These are phyloP conservation scores for Phenganax subtilis DNA, from an alignment of 92 coral and sea anemone genomes.

Conservation along the genomic window DNA sequence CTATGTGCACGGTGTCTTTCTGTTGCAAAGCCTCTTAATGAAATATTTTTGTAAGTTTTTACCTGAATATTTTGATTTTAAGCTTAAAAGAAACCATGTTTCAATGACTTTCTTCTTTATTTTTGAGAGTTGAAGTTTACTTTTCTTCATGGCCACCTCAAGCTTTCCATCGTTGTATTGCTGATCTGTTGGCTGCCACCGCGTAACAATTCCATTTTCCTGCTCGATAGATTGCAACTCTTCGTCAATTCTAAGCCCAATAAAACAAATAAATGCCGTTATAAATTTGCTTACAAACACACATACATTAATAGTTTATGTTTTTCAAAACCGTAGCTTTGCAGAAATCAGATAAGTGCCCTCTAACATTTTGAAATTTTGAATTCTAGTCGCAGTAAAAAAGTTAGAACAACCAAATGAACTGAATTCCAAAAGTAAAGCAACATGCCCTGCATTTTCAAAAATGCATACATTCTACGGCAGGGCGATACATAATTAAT, in stretches of 20 bases:
- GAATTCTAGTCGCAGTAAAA: neutral
- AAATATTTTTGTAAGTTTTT: neutral
- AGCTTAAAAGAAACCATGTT: neutral
- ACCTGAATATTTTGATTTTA: conserved; percentile 4
- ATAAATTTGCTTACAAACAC: too few relatives aligned
- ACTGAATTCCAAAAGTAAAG: conserved; percentile 17
- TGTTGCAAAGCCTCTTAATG: neutral
- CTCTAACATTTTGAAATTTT: too few relatives aligned
- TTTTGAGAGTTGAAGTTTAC: conserved; percentile 10
- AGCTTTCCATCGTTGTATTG: neutral
- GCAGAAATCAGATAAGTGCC: too few relatives aligned
- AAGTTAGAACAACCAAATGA: conserved; percentile 12
- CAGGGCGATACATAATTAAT: neutral
- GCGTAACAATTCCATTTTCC: too few relatives aligned
- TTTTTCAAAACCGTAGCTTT: too few relatives aligned
- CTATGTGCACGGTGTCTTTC: neutral
- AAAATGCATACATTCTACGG: neutral
- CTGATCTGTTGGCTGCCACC: too few relatives aligned
- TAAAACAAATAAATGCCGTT: too few relatives aligned
- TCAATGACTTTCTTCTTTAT: too few relatives aligned
- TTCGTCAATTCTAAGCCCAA: too few relatives aligned
- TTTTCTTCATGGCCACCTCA: conserved; percentile 30
- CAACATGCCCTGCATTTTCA: neutral
- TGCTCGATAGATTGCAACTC: too few relatives aligned
- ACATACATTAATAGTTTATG: too few relatives aligned